These are phyloP conservation scores for Drosophila lacertosa DNA, from an alignment of 1,140 invertebrate genomes.

Conservation along the genomic window DNA sequence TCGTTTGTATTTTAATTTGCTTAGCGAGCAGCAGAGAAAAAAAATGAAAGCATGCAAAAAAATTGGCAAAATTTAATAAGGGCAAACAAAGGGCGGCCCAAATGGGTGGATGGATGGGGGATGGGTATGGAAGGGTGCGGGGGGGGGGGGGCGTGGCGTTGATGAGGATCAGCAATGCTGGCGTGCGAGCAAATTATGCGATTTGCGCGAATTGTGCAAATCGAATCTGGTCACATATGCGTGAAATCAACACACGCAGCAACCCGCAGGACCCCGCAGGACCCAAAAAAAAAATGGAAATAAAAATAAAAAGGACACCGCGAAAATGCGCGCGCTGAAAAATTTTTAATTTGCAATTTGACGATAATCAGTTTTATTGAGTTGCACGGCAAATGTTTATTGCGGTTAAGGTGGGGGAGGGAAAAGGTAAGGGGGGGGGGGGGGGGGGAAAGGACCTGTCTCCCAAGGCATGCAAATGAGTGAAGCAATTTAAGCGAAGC, in stretches of 20 bases:
- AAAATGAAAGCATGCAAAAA: constrained; percentile 51
- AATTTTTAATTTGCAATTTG: constrained; percentile 74
- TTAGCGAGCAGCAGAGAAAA: constrained; percentile 38
- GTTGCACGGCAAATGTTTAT: constrained; percentile 25
- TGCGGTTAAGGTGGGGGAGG: neutral
- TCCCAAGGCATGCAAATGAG: constrained; percentile 67
- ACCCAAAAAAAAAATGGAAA: neutral
- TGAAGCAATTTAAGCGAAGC: constrained; percentile 50
- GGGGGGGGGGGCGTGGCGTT: neutral
- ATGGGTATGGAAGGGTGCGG: neutral
- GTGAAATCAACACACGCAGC: constrained; percentile 57
- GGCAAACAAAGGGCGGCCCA: constrained; percentile 55
- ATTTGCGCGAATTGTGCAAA: constrained; percentile 67
- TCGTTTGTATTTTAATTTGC: constrained; percentile 73
- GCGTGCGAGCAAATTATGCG: constrained; percentile 49
- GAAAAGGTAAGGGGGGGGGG: neutral
- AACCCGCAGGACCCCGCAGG: neutral
- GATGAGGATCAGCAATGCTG: constrained; percentile 30
- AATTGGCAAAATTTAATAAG: constrained; percentile 78
- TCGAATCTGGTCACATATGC: constrained; percentile 78
- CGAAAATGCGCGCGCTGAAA: constrained; percentile 27
- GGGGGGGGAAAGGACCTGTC: constrained; percentile 15
- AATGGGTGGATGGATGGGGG: neutral
- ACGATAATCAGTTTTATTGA: constrained; percentile 81
- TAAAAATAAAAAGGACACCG: neutral